phyloP scores from a whole-genome alignment of 1,140 invertebrate species.

The Brachionus manjavacas region DNA sequence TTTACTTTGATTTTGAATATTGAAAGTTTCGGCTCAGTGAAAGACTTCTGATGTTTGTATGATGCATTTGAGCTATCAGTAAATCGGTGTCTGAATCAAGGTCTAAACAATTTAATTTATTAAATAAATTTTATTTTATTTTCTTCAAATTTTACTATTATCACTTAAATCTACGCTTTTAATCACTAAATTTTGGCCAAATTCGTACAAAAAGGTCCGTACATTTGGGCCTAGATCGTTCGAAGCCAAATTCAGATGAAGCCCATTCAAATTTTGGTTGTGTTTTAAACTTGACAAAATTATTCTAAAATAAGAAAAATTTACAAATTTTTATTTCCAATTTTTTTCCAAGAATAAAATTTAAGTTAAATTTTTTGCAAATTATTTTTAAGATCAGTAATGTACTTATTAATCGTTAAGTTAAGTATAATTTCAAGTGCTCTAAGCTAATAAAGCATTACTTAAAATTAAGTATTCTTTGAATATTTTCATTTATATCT shows the following conservation, averaged over 20 bases:
- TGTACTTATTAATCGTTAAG: no score
- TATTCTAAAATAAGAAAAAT: background rate
- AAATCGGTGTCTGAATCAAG: background rate
- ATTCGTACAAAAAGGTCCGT: background rate
- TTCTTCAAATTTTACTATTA: slow-evolving; percentile 1
- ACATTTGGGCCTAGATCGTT: slow-evolving; percentile 7
- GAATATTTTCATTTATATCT: no score
- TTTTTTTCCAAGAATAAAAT: background rate
- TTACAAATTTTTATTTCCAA: background rate
- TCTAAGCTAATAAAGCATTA: no score
- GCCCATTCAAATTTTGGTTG: background rate
- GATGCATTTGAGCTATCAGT: background rate
- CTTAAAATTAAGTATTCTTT: no score
- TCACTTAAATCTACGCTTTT: slow-evolving; percentile 28
- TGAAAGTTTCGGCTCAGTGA: background rate
- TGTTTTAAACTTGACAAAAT: slow-evolving; percentile 1
- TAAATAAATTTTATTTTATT: background rate
- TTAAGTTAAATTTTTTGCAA: no score
- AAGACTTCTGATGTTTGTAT: slow-evolving; percentile 1
- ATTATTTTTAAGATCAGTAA: no score
- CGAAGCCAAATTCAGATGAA: slow-evolving; percentile 16
- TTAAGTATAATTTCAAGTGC: no score
- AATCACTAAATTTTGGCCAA: background rate
- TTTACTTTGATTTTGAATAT: slow-evolving; percentile 32
- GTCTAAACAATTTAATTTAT: background rate